Conservation (phyloP, 2,888 invertebrate genomes). For the Amorpha juglandis region DNA sequence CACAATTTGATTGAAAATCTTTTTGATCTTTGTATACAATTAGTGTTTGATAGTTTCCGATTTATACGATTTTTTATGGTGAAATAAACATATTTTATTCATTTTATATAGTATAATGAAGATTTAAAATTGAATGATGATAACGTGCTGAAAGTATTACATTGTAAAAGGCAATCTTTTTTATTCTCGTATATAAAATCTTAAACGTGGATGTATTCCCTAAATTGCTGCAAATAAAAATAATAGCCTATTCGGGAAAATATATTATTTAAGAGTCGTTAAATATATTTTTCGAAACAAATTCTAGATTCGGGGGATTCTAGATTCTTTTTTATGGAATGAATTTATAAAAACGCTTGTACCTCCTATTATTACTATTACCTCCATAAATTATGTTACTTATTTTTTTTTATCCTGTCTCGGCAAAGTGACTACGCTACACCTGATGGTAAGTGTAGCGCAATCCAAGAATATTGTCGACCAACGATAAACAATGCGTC, state of each 20-base stretch:
- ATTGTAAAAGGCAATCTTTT: neutral
- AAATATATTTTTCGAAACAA: neutral
- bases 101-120: no score
- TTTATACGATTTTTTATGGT: neutral
- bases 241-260: conserved; percentile 9
- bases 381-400: neutral
- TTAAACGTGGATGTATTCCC: neutral
- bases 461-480: no score
- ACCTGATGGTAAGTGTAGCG: no score
- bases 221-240: conserved; percentile 12
- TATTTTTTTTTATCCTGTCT: neutral
- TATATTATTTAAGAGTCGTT: conserved; percentile 12
- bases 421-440: no score
- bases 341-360: neutral
- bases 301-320: neutral
- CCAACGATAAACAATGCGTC: no score
- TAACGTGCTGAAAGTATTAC: neutral
- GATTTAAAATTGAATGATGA: neutral
- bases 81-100: no score
- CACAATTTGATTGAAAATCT: conserved; percentile 8
- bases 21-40: neutral
- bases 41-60: neutral
- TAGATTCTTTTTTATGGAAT: neutral
- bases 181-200: neutral
- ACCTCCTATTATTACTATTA: no score